phyloP scores from a whole-genome alignment of 2,888 invertebrate genomes.

The Cybosia mesomella region DNA sequence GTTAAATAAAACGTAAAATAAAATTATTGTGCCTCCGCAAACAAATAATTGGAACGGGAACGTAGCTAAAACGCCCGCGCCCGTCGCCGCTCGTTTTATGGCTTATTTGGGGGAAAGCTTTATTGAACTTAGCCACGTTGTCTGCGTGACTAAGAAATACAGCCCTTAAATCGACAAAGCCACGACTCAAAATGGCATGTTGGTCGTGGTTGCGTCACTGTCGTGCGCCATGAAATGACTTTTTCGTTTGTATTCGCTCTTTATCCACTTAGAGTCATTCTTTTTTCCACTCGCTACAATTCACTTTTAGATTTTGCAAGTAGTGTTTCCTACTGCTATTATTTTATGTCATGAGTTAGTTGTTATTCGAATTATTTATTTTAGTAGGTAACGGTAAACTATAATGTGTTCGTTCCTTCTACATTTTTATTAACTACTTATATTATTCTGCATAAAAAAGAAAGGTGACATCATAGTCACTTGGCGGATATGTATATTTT shows the following conservation, averaged over 20 bases:
- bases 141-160: conserved; percentile 66
- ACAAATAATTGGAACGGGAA: conserved; percentile 86
- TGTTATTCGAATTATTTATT: background rate
- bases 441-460: background rate
- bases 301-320: conserved; percentile 84
- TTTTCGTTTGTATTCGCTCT: conserved; percentile 86
- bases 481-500: background rate
- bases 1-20: conserved; percentile 87
- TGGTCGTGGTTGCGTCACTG: conserved; percentile 70
- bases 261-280: conserved; percentile 86
- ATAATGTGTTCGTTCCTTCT: background rate
- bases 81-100: conserved; percentile 85
- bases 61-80: conserved; percentile 75
- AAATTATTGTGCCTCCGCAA: conserved; percentile 86
- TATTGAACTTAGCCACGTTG: conserved; percentile 85
- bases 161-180: conserved; percentile 60
- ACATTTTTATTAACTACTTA: background rate
- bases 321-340: conserved; percentile 71
- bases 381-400: background rate
- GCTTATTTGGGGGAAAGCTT: conserved; percentile 87
- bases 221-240: conserved; percentile 85
- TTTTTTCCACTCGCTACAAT: conserved; percentile 85
- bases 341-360: conserved; percentile 63
- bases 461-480: background rate
- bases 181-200: conserved; percentile 63